Base-by-base conservation (phyloP, 2,113 vertebrate species). In the Paralichthys olivaceus region DNA sequence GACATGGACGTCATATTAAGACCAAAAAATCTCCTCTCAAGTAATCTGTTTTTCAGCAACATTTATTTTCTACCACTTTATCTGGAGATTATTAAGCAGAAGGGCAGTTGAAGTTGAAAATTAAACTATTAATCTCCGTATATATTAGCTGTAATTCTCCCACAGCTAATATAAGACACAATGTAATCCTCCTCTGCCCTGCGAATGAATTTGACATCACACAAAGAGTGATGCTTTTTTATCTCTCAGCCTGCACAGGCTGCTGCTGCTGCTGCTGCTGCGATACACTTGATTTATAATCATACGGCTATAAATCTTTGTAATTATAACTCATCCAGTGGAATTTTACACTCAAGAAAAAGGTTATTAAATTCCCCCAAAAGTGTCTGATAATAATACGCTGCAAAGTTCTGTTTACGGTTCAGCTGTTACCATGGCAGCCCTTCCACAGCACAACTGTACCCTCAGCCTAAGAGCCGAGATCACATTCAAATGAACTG, bases 171-270 rank as follows among this genome's bases (percentile, higher is more conserved):
- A 29, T 56, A 26, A 26, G 25, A 56, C 55, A 23, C 13, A 56
- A 56, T 28, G 14, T 75, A 57, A 75, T 85, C 78, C 60, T 66
- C n/a, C 62, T 49, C 23, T 72, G 56, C 53, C 45, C 58, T 75
- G 1, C 45, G 69, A 69, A 72, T 8, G 0, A 53, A 65, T 72
- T 22, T 60, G 57, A 78, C 60, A 55, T 63, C 32, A 53, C 37
- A 51, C 22, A 45, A 73, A 54, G 59, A 15, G 19, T 25, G 67
- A 72, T 12, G 62, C 45, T 43, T 66, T 49, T 72, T 73, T 47
- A 62, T 59, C 26, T 34, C 20, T 11, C 9, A 11, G 37, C 19
- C 66, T 37, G 55, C 66, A 34, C 15, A 2, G 32, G 45, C 45
- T 49, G 45, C 45, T 19, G 17, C 45, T 47, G 22, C 45, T 47